Evolutionary conservation across 1,140 invertebrate genomes (phyloP).

Genomic region (Drosophila fuyamai): DNA sequence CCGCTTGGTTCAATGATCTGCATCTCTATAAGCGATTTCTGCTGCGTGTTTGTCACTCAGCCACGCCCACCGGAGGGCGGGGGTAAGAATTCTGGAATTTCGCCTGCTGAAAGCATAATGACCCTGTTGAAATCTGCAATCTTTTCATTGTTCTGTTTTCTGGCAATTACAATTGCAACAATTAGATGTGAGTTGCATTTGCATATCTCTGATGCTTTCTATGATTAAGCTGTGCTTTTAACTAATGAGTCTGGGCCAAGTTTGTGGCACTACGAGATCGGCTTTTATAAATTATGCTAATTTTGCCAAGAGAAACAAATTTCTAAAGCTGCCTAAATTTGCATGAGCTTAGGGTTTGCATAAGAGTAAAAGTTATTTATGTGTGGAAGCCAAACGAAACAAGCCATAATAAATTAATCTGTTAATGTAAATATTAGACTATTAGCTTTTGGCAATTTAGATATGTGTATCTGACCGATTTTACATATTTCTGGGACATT

Average conservation of each 20-base stretch:
- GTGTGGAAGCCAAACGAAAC: conserved; percentile 19
- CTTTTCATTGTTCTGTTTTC: conserved; percentile 28
- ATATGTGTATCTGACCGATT: background rate
- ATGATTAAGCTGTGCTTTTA: conserved; percentile 35
- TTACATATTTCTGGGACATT: background rate
- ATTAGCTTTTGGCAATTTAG: conserved; percentile 12
- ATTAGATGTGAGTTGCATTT: conserved; percentile 23
- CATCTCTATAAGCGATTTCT: conserved; percentile 11
- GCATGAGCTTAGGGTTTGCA: conserved; percentile 52
- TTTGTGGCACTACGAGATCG: conserved; percentile 3
- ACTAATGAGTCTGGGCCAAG: conserved; percentile 27
- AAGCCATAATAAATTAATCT: background rate
- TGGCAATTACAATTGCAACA: conserved; percentile 43
- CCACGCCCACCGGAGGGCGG: conserved; percentile 47
- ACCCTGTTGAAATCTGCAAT: conserved; percentile 34
- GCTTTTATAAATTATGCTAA: conserved; percentile 36
- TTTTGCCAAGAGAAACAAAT: conserved; percentile 47
- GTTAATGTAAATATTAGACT: conserved; percentile 16
- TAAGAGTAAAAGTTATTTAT: conserved; percentile 82
- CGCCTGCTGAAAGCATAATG: conserved; percentile 50
- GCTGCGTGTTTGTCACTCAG: conserved; percentile 51
- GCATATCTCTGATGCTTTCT: conserved; percentile 31
- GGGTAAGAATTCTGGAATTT: conserved; percentile 13
- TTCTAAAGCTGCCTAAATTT: conserved; percentile 65
- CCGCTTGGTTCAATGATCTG: conserved; percentile 59